Conservation (phyloP, 2,888 invertebrate genomes). For the Cinara cedri region DNA sequence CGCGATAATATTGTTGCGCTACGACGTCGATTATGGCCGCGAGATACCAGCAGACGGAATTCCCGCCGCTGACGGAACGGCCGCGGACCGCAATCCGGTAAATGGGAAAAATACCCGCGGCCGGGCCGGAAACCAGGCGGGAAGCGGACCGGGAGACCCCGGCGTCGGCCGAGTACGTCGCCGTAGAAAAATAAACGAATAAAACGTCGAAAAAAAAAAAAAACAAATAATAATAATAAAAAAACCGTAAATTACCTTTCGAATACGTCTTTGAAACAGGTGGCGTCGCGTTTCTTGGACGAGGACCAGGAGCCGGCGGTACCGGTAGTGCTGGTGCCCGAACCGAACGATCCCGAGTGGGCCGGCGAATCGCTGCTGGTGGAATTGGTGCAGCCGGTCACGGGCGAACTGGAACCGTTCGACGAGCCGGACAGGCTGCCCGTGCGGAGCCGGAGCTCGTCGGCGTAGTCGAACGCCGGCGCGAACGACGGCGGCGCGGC, state of each 20-base stretch:
- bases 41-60: too few species aligned
- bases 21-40: too few species aligned
- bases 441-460: constrained; percentile 58
- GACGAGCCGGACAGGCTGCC: constrained; percentile 60
- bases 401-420: constrained; percentile 36
- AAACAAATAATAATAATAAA: too few species aligned
- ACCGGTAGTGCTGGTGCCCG: constrained; percentile 15
- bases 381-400: constrained; percentile 39
- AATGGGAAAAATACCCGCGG: too few species aligned
- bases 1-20: too few species aligned
- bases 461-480: constrained; percentile 60
- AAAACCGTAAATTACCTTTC: constrained; percentile 30
- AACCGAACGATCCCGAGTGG: constrained; percentile 42
- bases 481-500: constrained; percentile 64
- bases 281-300: constrained; percentile 16
- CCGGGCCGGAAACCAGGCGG: too few species aligned
- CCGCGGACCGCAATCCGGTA: too few species aligned
- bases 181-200: not conserved
- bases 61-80: too few species aligned
- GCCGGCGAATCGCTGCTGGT: constrained; percentile 61
- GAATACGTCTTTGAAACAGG: constrained; percentile 44
- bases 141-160: too few species aligned
- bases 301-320: not conserved
- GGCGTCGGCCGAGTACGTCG: too few species aligned
- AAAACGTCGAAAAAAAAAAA: too few species aligned